Conservation (phyloP, 2,113 vertebrate genomes). For the Steatornis caripensis region DNA sequence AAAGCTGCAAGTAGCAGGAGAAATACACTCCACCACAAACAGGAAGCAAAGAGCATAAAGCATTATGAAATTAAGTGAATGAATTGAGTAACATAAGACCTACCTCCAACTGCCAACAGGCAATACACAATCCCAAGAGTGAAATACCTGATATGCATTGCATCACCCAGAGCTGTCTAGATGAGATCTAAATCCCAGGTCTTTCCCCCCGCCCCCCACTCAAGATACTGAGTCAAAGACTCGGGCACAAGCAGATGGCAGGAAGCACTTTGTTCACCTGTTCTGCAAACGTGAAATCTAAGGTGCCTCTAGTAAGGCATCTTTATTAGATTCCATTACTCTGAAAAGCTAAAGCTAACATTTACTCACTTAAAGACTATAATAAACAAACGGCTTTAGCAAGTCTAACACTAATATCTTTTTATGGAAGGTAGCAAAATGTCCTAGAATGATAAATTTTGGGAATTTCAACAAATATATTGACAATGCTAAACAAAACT, state of each 20-base stretch:
- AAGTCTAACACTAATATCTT: background rate
- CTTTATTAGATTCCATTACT: background rate
- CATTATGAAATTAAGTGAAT: slow-evolving; percentile 41
- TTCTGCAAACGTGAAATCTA: background rate
- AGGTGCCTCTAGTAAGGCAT: background rate
- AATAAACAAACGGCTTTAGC: background rate
- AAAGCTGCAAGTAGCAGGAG: background rate
- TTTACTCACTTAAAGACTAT: background rate
- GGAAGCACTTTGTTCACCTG: background rate
- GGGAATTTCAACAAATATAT: background rate
- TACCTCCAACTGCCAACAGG: background rate
- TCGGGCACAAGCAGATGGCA: background rate
- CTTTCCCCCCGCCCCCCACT: fast-evolving
- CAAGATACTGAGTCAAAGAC: background rate
- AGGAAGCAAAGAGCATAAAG: background rate
- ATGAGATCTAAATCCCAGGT: background rate
- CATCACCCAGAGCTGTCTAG: slow-evolving; percentile 23
- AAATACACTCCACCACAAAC: background rate
- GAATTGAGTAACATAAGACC: background rate
- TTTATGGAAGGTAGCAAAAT: background rate
- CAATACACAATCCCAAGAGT: background rate
- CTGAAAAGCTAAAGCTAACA: background rate
- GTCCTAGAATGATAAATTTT: background rate
- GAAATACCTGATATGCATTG: slow-evolving; percentile 10
- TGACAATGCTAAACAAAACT: background rate